These are phyloP conservation scores for Hydriomena furcata DNA, from an alignment of 2,888 invertebrate species.

Conservation along the genomic window DNA sequence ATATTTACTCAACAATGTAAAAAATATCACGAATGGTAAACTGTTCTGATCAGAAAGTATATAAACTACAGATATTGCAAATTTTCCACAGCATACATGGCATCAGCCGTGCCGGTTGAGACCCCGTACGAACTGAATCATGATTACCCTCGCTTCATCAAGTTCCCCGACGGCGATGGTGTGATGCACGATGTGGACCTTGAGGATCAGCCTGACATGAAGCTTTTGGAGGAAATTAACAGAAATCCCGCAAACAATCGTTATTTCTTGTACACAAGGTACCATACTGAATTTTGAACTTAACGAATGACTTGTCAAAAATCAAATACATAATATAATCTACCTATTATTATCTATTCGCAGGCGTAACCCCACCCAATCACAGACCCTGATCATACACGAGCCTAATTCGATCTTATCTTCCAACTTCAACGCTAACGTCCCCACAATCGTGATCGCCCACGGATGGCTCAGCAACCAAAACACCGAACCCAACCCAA, in stretches of 20 bases:
- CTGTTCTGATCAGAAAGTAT: too few relatives aligned
- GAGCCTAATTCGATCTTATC: slow-evolving; percentile 45
- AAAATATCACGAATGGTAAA: too few relatives aligned
- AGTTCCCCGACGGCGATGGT: slow-evolving; percentile 53
- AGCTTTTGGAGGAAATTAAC: slow-evolving; percentile 43
- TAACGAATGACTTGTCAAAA: too few relatives aligned
- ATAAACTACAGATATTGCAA: background rate
- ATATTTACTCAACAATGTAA: too few relatives aligned
- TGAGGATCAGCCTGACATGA: slow-evolving; percentile 43
- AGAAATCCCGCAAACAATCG: slow-evolving; percentile 51
- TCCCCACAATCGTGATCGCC: slow-evolving; percentile 50
- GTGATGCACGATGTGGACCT: slow-evolving; percentile 50
- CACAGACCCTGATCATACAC: slow-evolving; percentile 47
- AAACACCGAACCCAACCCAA: slow-evolving; percentile 48
- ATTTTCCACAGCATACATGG: slow-evolving; percentile 42
- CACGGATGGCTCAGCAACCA: slow-evolving; percentile 62
- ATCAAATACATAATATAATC: background rate
- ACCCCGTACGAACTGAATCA: slow-evolving; percentile 27
- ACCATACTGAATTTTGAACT: background rate
- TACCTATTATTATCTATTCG: slow-evolving; percentile 9
- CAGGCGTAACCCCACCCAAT: slow-evolving; percentile 44
- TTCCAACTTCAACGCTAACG: slow-evolving; percentile 54
- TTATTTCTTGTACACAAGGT: slow-evolving; percentile 53
- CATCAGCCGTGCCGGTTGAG: slow-evolving; percentile 43
- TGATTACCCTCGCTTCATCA: slow-evolving; percentile 47